Conservation (phyloP, 2,888 invertebrate species). For the Rotaria magnacalcarata region DNA sequence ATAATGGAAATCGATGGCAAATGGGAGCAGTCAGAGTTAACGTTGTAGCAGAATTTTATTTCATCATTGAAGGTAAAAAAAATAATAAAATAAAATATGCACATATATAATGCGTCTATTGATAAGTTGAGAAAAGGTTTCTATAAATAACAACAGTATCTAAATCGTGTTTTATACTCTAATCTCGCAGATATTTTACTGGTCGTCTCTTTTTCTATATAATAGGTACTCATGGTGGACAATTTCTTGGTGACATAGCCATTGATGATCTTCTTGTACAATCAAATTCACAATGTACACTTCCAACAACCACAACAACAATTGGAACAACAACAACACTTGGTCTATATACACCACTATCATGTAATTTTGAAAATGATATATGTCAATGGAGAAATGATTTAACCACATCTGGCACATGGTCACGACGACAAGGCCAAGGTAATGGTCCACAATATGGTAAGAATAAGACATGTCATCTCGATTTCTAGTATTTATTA, state of each 20-base stretch:
- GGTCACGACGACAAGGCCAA: constrained; percentile 51
- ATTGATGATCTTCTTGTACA: background rate
- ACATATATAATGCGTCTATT: background rate
- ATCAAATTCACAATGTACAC: background rate
- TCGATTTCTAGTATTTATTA: background rate
- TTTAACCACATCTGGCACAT: constrained; percentile 50
- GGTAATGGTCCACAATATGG: constrained; percentile 49
- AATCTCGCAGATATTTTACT: background rate
- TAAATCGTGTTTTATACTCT: too few species aligned
- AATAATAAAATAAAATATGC: background rate
- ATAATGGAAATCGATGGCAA: constrained; percentile 53
- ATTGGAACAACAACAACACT: background rate
- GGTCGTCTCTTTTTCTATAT: background rate
- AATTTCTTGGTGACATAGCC: constrained; percentile 41
- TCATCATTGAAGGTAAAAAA: constrained; percentile 47
- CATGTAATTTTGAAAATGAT: constrained; percentile 56
- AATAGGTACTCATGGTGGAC: constrained; percentile 35
- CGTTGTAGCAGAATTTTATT: constrained; percentile 41
- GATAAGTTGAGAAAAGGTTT: too few species aligned
- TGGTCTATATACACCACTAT: background rate
- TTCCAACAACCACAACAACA: constrained; percentile 2
- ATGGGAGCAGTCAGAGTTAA: constrained; percentile 47
- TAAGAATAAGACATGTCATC: background rate
- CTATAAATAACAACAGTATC: too few species aligned
- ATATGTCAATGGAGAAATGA: constrained; percentile 53